Evolutionary conservation across 2,797 vertebrate species (phyloP).

Genomic region (Phoebastria nigripes): DNA sequence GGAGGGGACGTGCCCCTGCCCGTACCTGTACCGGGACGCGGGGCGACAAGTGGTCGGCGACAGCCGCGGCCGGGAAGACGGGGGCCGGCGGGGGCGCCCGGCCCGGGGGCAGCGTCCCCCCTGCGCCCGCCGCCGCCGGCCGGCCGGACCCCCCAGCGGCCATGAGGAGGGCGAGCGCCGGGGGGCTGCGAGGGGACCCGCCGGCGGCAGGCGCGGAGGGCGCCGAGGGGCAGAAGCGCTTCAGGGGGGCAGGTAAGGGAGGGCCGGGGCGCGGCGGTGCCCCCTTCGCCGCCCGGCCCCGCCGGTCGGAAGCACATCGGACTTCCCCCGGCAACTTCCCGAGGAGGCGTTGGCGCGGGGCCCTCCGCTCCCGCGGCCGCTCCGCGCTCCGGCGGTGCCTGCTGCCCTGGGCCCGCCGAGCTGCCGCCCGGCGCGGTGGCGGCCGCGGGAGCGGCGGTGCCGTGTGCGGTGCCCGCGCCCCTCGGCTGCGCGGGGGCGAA

Average conservation of each 20-base stretch:
- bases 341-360: background rate
- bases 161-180: background rate
- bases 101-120: background rate
- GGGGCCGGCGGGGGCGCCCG: background rate
- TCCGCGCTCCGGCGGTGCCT: background rate
- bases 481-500: background rate
- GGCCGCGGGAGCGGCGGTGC: background rate
- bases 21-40: background rate
- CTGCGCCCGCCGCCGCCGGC: too few relatives aligned
- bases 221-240: background rate
- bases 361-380: background rate
- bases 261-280: background rate
- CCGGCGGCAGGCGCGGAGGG: background rate
- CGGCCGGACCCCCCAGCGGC: background rate
- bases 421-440: background rate
- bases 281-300: background rate
- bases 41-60: conserved; percentile 19
- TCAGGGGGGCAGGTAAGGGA: background rate
- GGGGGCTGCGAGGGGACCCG: background rate
- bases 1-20: background rate
- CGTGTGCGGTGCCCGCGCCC: background rate
- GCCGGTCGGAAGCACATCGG: background rate
- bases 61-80: background rate
- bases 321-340: background rate
- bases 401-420: background rate